A percentile compares a stretch with the other conserved stretches of the same genome.
phyloP scores from a whole-genome alignment of 2,797 vertebrate genomes.

The Danio aesculapii region DNA sequence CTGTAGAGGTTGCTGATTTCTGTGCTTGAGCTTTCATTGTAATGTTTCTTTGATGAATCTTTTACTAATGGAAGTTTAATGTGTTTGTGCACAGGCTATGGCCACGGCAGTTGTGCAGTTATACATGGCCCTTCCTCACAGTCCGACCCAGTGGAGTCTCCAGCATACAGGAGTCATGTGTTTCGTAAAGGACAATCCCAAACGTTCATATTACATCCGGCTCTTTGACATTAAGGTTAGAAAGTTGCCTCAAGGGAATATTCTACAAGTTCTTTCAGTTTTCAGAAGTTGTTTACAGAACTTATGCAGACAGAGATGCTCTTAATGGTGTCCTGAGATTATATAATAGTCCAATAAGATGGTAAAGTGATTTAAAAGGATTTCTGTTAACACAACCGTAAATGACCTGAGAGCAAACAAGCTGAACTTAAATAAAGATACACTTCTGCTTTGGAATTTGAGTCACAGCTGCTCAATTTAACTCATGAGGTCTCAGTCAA shows the following conservation, averaged over 20 bases:
- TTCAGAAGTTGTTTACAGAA: not conserved
- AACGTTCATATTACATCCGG: conserved; percentile 82
- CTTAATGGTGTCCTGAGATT: not conserved
- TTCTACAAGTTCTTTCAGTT: not conserved
- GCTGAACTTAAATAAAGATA: conserved; percentile 1
- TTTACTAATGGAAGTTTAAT: not conserved
- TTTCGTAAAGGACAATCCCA: conserved; percentile 82
- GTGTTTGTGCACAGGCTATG: conserved; percentile 69
- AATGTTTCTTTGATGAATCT: not conserved
- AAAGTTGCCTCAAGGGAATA: not conserved
- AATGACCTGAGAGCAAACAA: conserved; percentile 10
- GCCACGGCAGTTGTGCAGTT: conserved; percentile 80
- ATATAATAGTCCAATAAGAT: not conserved
- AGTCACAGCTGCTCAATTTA: not conserved
- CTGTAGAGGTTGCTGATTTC: conserved; percentile 15
- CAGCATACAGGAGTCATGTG: conserved; percentile 78
- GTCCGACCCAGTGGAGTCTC: conserved; percentile 73
- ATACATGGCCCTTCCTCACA: conserved; percentile 74
- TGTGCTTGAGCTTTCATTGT: not conserved
- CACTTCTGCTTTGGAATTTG: conserved; percentile 29
- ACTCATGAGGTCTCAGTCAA: not conserved
- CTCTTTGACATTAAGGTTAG: conserved; percentile 78
- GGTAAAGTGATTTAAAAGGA: not conserved
- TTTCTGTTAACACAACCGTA: not conserved
- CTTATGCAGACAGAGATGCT: not conserved